Base-by-base conservation (phyloP, 2,888 invertebrate species). In the Mesorhabditis belari region DNA sequence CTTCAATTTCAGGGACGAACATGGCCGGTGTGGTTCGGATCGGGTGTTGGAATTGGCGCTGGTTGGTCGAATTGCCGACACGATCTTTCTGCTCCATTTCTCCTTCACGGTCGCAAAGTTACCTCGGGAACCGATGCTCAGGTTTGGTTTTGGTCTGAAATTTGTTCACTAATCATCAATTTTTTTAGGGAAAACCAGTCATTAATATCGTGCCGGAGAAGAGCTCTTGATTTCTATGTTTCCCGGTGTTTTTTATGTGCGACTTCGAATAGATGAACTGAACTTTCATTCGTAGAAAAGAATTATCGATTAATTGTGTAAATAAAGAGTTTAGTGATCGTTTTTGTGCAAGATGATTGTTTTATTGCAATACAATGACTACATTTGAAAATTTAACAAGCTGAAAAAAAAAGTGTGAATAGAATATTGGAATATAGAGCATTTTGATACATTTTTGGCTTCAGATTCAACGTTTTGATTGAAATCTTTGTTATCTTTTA, bases 1-100 rank as follows among this genome's bases (percentile, higher is more conserved):
- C n/a, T 35, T 1, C 2, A 35, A 63, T 81, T 83, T 4, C 79
- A 73, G 87, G 87, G 90, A 80, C 87, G 88, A 82, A 85, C 88
- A 77, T 94, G 92, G 92, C 94, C 94, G 1, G 83, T 92, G 27
- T 87, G 90, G 79, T 86, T 90, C 63, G 93, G 93, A 44, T 86
- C 89, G 70, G 93, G 93, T 58, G 87, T 91, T 81, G 95, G 94
- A 49, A 84, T 92, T 76, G 95, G 95, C 56, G 87, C 91, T 84
- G 92, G 91, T 55, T 90, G 89, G 84, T 87, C 90, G 58, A 91
- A 91, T 83, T 92, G 92, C 83, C 89, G 91, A 83, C 85, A 87
- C 79, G 87, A 88, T 62, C 82, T 86, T 61, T 80, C 82, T 58
- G 69, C 77, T 58, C 82, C 82, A 17, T 81, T 77, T 68, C 71